A percentile compares a stretch with the other conserved stretches of the same genome.
These are phyloP conservation scores for Rhopalosiphum nymphaeae DNA, from an alignment of 2,888 invertebrate species.

Conservation along the genomic window DNA sequence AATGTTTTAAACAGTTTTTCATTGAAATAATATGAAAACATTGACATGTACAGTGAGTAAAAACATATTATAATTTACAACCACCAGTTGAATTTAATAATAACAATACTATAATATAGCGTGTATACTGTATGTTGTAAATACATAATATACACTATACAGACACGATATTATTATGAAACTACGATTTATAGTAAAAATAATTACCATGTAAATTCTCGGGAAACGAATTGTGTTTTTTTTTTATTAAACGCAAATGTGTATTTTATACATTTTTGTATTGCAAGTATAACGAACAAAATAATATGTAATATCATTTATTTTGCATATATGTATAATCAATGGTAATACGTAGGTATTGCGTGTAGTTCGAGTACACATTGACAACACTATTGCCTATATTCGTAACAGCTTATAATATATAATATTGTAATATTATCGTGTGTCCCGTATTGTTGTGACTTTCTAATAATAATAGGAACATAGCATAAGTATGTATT, in stretches of 20 bases:
- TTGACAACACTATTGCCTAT: slow-evolving; percentile 2
- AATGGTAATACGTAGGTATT: background rate
- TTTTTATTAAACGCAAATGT: background rate
- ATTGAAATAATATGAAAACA: slow-evolving; percentile 5
- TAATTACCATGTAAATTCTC: background rate
- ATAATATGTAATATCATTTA: background rate
- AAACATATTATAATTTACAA: slow-evolving; percentile 10
- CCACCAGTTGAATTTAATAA: slow-evolving; percentile 6
- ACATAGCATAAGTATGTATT: background rate
- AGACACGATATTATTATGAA: slow-evolving; percentile 17
- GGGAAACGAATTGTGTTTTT: background rate
- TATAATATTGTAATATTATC: background rate
- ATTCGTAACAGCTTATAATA: background rate
- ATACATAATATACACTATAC: background rate
- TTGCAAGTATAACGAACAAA: background rate
- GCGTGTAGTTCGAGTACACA: background rate
- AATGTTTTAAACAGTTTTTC: background rate
- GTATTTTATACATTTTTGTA: background rate
- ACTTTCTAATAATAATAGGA: background rate
- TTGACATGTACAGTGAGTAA: background rate
- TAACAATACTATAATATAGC: background rate
- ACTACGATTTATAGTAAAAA: background rate
- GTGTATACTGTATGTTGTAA: background rate
- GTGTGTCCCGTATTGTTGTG: background rate
- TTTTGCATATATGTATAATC: background rate